Percentiles rank a stretch among this genome's conserved stretches.
Conservation (phyloP, 2,888 invertebrate species). For the Torymus auratus region DNA sequence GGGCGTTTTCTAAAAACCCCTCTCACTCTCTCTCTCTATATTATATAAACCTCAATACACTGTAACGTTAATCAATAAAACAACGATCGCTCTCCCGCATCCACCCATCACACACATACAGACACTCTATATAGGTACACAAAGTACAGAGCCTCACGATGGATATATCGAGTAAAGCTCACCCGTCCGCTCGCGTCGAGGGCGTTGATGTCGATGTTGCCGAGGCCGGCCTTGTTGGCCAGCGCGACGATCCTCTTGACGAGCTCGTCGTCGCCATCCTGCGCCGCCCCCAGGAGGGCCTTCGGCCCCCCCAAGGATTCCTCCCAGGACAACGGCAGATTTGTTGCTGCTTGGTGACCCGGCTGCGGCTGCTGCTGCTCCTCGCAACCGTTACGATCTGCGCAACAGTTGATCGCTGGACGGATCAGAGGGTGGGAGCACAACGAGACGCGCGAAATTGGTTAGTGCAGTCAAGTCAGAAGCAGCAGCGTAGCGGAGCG, state of each 20-base stretch:
- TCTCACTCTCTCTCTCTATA: no score
- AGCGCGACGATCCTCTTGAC: constrained; percentile 76
- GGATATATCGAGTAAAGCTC: constrained; percentile 67
- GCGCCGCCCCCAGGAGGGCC: constrained; percentile 78
- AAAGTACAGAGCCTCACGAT: not conserved
- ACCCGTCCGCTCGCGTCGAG: constrained; percentile 80
- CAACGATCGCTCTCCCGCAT: no score
- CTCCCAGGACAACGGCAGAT: constrained; percentile 55
- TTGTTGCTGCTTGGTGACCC: constrained; percentile 63
- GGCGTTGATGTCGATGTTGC: constrained; percentile 78
- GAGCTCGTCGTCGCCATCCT: constrained; percentile 78
- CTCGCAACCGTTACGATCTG: constrained; percentile 61
- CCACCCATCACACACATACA: no score
- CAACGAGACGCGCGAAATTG: not conserved
- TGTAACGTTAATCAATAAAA: no score
- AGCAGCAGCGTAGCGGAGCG: no score
- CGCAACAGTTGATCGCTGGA: constrained; percentile 53
- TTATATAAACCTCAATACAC: no score
- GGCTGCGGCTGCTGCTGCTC: constrained; percentile 50
- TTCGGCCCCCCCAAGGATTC: constrained; percentile 68
- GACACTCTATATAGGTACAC: no score
- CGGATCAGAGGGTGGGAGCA: not conserved
- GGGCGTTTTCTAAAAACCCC: no score
- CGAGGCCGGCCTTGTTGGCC: constrained; percentile 71
- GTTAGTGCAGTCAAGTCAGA: no score